These are phyloP conservation scores for Meta bourneti DNA, from an alignment of 2,888 invertebrate genomes.

Conservation along the genomic window DNA sequence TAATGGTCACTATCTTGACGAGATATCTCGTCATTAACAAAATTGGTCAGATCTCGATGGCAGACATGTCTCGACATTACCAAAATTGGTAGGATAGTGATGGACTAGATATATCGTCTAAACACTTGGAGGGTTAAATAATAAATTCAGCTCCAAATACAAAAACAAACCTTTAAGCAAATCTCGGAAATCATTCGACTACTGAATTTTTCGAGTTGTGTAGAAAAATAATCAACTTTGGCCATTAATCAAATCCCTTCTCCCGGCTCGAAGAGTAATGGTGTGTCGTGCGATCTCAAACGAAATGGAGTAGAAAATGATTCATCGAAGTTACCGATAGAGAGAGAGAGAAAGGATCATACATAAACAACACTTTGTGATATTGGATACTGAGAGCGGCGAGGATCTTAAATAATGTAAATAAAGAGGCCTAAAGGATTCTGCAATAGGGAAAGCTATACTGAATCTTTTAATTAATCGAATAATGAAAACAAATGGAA, in stretches of 20 bases:
- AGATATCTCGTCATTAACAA: too few species aligned
- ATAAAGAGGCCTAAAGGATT: too few species aligned
- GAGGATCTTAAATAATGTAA: too few species aligned
- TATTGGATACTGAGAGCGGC: neutral
- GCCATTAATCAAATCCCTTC: neutral
- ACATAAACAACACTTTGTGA: neutral
- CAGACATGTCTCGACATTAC: too few species aligned
- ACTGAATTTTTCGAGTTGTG: neutral
- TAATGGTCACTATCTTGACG: too few species aligned
- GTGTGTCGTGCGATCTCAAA: neutral
- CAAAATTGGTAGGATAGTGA: too few species aligned
- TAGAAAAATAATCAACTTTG: neutral
- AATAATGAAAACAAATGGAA: too few species aligned
- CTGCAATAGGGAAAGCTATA: too few species aligned
- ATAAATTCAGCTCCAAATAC: neutral
- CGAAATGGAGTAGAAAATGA: neutral
- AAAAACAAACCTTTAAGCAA: neutral
- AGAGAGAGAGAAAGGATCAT: neutral
- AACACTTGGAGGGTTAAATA: too few species aligned
- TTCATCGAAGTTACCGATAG: neutral
- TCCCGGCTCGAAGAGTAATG: neutral
- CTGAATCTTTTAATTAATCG: too few species aligned
- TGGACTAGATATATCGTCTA: too few species aligned
- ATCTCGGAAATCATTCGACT: neutral
- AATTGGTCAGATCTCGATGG: too few species aligned